Conservation (phyloP, 2,888 invertebrate genomes). For the Parochlus steinenii region DNA sequence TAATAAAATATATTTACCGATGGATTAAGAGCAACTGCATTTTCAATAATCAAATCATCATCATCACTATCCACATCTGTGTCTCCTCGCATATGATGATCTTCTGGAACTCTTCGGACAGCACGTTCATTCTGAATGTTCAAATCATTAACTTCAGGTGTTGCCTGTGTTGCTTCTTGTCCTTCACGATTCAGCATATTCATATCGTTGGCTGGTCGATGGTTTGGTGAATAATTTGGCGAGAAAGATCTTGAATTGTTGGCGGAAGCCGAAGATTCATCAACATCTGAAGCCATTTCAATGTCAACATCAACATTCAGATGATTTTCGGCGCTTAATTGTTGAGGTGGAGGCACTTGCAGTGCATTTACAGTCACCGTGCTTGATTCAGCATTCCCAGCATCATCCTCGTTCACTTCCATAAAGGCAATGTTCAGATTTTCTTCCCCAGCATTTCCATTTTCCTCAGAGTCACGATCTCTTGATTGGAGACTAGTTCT, state of each 20-base stretch:
- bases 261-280: constrained; percentile 11
- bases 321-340: constrained; percentile 8
- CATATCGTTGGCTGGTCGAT: constrained; percentile 8
- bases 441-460: too few relatives aligned
- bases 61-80: constrained; percentile 16
- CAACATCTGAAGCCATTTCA: constrained; percentile 11
- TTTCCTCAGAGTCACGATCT: too few relatives aligned
- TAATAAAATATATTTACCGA: too few relatives aligned
- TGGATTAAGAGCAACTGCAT: constrained; percentile 12
- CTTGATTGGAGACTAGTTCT: too few relatives aligned
- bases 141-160: constrained; percentile 14
- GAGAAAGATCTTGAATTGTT: constrained; percentile 11
- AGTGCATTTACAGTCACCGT: constrained; percentile 3
- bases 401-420: constrained; percentile 11
- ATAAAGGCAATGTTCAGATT: constrained; percentile 8
- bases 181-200: constrained; percentile 12
- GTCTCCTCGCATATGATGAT: constrained; percentile 15
- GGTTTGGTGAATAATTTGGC: constrained; percentile 12
- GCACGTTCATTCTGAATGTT: constrained; percentile 14
- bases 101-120: constrained; percentile 4
- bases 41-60: constrained; percentile 11
- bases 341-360: constrained; percentile 6
- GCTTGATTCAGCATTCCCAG: too few relatives aligned
- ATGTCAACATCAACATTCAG: constrained; percentile 10
- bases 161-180: constrained; percentile 8